Evolutionary conservation across 2,888 invertebrate species (phyloP).

Genomic region (Geophilus truncorum): DNA sequence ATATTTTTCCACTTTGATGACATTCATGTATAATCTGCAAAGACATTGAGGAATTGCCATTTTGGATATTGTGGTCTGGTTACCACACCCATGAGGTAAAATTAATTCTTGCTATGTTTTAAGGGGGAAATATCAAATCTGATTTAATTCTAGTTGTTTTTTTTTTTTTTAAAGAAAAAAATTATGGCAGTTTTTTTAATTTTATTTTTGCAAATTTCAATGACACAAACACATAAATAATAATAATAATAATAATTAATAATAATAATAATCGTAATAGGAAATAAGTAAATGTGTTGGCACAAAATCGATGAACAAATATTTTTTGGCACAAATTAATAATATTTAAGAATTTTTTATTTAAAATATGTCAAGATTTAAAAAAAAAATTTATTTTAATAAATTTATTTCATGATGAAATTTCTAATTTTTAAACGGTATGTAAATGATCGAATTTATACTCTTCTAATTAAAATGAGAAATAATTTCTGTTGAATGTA

Average conservation of each 20-base stretch:
- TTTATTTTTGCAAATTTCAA: neutral
- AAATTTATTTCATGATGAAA: neutral
- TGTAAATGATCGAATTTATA: no score
- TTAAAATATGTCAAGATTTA: no score
- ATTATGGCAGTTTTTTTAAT: neutral
- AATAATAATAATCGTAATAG: no score
- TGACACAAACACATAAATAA: neutral
- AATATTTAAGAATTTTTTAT: neutral
- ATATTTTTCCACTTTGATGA: no score
- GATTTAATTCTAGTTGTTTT: neutral
- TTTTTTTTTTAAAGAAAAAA: no score
- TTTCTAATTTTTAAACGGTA: neutral
- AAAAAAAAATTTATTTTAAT: no score
- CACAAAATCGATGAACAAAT: neutral
- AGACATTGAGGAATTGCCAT: neutral
- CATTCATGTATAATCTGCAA: neutral
- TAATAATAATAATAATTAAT: no score
- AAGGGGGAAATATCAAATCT: neutral
- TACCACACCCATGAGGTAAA: neutral
- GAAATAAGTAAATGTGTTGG: neutral
- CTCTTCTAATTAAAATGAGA: neutral
- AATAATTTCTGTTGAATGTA: neutral
- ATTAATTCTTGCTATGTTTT: neutral
- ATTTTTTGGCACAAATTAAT: slow-evolving; percentile 5
- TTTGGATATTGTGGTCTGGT: neutral